These are phyloP conservation scores for Zaprionus lachaisei DNA, from an alignment of 1,140 invertebrate species.

Conservation along the genomic window DNA sequence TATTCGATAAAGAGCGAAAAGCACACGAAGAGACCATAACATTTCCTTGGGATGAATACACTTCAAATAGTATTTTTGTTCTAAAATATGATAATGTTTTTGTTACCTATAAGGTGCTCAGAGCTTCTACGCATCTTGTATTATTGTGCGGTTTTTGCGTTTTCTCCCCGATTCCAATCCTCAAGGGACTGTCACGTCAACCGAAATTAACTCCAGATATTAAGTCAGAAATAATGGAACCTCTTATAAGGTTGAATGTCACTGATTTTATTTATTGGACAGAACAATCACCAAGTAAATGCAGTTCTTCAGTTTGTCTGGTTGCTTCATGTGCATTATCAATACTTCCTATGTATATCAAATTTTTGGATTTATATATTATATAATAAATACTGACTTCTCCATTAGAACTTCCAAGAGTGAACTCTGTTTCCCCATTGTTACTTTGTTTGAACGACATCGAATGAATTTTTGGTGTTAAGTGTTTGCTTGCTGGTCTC, in stretches of 20 bases:
- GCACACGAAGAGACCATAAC: not conserved
- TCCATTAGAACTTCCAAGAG: too few relatives aligned
- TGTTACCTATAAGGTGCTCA: not conserved
- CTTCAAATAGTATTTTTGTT: not conserved
- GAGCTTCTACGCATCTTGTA: not conserved
- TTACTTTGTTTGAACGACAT: slow-evolving; percentile 58
- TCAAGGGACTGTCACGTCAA: not conserved
- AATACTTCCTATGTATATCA: not conserved
- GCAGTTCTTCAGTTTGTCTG: not conserved
- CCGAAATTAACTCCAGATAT: not conserved
- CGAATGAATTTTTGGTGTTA: slow-evolving; percentile 62
- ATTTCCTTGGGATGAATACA: not conserved
- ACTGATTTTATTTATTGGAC: not conserved
- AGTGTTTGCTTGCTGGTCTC: slow-evolving; percentile 49
- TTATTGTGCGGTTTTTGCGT: not conserved
- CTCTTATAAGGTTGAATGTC: too few relatives aligned
- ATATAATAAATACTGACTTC: too few relatives aligned
- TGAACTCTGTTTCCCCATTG: slow-evolving; percentile 36
- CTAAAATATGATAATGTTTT: not conserved
- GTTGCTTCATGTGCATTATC: not conserved
- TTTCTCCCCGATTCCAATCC: not conserved
- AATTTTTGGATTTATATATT: not conserved
- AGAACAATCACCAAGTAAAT: not conserved
- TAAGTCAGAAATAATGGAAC: too few relatives aligned
- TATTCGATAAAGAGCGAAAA: not conserved